Conservation (phyloP, 2,113 vertebrate genomes). For the Cynocephalus volans region DNA sequence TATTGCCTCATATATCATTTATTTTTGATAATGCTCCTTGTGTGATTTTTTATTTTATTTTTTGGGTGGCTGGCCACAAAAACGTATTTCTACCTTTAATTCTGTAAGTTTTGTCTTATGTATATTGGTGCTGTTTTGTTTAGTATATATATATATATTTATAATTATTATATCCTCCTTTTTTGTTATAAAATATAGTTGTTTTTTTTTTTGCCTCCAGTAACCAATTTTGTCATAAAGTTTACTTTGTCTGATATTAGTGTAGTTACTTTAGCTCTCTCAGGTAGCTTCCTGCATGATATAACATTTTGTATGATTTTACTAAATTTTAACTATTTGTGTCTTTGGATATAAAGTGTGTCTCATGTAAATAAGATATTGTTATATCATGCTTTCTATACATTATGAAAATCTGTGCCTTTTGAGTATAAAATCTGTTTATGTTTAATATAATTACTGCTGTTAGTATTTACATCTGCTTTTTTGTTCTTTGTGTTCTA, state of each 20-base stretch:
- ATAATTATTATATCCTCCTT: neutral
- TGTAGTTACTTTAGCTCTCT: neutral
- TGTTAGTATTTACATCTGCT: neutral
- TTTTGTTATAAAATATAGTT: neutral
- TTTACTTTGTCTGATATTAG: neutral
- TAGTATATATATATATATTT: neutral
- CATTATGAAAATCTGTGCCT: neutral
- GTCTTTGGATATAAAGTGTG: neutral
- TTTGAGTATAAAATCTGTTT: neutral
- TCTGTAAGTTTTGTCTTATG: neutral
- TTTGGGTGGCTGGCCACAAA: too few relatives aligned
- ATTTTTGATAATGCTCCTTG: neutral
- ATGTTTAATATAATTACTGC: neutral
- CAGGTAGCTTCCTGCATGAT: neutral
- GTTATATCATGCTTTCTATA: neutral
- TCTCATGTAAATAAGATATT: neutral
- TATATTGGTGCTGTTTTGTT: neutral
- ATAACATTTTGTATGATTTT: constrained; percentile 3
- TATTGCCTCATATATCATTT: neutral
- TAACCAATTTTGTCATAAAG: neutral
- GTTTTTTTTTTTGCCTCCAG: neutral
- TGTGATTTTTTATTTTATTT: too few relatives aligned
- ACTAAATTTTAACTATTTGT: neutral
- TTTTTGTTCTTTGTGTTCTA: neutral
- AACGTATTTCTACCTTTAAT: neutral